Conservation (phyloP, 2,888 invertebrate genomes). For the Leptinotarsa haldemani region DNA sequence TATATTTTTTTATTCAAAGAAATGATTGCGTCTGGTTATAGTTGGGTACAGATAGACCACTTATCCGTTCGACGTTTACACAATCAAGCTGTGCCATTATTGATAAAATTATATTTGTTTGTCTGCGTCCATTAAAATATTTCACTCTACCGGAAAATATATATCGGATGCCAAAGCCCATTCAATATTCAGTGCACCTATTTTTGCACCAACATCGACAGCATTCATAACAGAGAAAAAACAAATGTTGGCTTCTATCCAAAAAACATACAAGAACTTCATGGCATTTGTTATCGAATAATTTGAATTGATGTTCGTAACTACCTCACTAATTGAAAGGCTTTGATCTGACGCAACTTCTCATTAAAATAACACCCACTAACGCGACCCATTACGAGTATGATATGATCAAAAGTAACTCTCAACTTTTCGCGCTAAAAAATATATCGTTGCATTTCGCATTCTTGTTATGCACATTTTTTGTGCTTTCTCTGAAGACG, state of each 20-base stretch:
- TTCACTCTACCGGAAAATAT: constrained; percentile 4
- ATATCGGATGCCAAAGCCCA: constrained; percentile 22
- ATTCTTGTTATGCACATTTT: background rate
- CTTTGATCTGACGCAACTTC: constrained; percentile 19
- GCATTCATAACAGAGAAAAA: constrained; percentile 31
- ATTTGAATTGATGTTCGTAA: constrained; percentile 27
- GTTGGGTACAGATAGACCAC: background rate
- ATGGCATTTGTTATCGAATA: constrained; percentile 29
- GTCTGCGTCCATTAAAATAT: constrained; percentile 14
- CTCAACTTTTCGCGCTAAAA: background rate
- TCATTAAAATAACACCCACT: constrained; percentile 15
- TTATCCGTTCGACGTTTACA: background rate
- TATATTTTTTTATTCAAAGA: too few relatives aligned
- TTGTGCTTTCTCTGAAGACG: background rate
- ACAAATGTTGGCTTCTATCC: constrained; percentile 21
- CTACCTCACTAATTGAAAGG: constrained; percentile 28
- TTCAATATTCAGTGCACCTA: constrained; percentile 26
- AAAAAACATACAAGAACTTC: constrained; percentile 18
- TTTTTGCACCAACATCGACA: constrained; percentile 19
- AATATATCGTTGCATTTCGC: background rate
- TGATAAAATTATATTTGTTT: background rate
- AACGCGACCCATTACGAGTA: background rate
- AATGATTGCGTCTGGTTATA: background rate
- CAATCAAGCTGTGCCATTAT: constrained; percentile 13
- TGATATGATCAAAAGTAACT: background rate